These are phyloP conservation scores for Passerculus sandwichensis DNA, from an alignment of 2,797 vertebrate species.

Conservation along the genomic window DNA sequence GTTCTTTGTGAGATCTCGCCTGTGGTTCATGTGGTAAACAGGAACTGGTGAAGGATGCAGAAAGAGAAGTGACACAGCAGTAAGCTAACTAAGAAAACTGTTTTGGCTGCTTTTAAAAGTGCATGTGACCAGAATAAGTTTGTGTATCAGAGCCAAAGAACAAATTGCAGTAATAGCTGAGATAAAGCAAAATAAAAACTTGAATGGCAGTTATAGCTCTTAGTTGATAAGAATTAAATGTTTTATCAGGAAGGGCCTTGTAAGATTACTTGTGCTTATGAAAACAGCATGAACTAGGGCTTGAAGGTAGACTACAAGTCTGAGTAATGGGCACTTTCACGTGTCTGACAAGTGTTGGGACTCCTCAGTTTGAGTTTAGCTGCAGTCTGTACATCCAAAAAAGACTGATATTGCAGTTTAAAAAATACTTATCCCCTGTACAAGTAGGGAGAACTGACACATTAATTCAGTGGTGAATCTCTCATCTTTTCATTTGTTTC, in stretches of 20 bases:
- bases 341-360: not conserved
- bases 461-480: not conserved
- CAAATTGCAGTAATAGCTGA: not conserved
- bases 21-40: not conserved
- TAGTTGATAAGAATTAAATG: not conserved
- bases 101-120: conserved; percentile 21
- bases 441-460: not conserved
- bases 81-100: not conserved
- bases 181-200: not conserved
- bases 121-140: not conserved
- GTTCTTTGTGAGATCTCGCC: not conserved
- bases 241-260: not conserved
- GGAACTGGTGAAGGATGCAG: conserved; percentile 18
- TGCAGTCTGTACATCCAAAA: not conserved
- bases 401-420: not conserved
- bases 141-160: not conserved
- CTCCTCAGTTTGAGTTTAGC: not conserved
- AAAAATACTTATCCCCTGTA: not conserved
- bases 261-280: not conserved
- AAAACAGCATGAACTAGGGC: not conserved
- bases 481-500: not conserved
- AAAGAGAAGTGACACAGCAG: not conserved
- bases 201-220: not conserved
- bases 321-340: not conserved
- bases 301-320: not conserved